These are phyloP conservation scores for Varecia variegata DNA, from an alignment of 2,797 vertebrate species.

Conservation along the genomic window DNA sequence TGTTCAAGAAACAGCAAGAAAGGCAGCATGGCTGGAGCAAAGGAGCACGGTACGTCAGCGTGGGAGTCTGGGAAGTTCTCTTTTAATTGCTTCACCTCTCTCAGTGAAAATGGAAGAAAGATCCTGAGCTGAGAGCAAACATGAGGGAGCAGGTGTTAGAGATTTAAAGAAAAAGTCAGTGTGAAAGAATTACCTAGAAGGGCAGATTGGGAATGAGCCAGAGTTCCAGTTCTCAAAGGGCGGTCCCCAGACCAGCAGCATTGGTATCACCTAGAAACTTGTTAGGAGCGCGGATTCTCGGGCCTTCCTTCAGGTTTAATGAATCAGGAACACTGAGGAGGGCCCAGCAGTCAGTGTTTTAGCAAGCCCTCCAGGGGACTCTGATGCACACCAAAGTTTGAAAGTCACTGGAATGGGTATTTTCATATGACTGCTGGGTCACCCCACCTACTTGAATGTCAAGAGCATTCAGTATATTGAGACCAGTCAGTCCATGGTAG, in stretches of 20 bases:
- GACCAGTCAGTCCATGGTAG: not conserved
- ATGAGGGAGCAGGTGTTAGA: not conserved
- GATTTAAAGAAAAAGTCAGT: not conserved
- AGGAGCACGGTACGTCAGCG: not conserved
- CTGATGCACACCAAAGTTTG: not conserved
- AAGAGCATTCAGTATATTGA: not conserved
- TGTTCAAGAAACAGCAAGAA: not conserved
- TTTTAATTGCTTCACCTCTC: not conserved
- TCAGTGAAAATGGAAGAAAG: not conserved
- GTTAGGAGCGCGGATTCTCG: not conserved
- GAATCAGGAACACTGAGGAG: not conserved
- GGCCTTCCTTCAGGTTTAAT: not conserved
- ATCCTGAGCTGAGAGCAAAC: not conserved
- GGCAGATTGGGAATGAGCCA: not conserved
- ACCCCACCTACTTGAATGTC: not conserved
- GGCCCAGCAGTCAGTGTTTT: not conserved
- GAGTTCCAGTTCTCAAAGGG: not conserved
- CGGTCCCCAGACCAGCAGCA: not conserved
- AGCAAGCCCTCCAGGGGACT: not conserved
- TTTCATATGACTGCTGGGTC: not conserved
- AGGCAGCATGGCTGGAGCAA: not conserved
- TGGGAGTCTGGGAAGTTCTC: not conserved
- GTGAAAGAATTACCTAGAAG: not conserved
- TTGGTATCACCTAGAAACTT: not conserved
- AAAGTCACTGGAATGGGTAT: not conserved